phyloP scores from a whole-genome alignment of 2,888 invertebrate species.

The Tenthredo distinguenda region DNA sequence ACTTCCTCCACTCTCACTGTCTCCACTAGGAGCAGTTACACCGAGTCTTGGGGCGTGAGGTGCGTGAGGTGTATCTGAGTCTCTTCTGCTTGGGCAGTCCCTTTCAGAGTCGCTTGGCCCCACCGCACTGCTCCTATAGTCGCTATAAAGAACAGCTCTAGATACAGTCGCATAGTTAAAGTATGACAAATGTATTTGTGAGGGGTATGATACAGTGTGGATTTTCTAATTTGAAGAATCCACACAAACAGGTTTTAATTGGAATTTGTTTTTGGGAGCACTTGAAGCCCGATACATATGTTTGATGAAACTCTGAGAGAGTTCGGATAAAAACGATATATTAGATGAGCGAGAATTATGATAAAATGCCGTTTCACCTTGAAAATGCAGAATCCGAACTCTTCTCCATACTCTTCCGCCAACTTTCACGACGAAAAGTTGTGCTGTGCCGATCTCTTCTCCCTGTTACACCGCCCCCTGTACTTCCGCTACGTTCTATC shows the following conservation, averaged over 20 bases:
- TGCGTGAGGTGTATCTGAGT: constrained; percentile 81
- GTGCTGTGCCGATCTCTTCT: constrained; percentile 79
- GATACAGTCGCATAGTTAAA: constrained; percentile 62
- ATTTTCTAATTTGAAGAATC: background rate
- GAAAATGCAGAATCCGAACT: constrained; percentile 96
- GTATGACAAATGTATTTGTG: constrained; percentile 1
- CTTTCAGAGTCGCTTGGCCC: constrained; percentile 95
- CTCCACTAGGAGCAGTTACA: constrained; percentile 84
- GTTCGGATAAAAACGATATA: background rate
- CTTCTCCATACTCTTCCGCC: constrained; percentile 95
- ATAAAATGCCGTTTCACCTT: constrained; percentile 83
- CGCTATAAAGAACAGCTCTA: constrained; percentile 82
- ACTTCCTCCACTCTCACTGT: constrained; percentile 93
- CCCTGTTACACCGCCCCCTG: constrained; percentile 70
- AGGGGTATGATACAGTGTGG: background rate
- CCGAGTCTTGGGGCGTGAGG: constrained; percentile 81
- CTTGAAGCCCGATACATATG: background rate
- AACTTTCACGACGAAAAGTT: constrained; percentile 90
- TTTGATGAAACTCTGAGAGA: background rate
- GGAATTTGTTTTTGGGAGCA: background rate
- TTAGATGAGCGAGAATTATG: background rate
- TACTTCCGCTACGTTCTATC: constrained; percentile 84
- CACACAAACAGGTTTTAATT: background rate
- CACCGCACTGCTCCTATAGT: constrained; percentile 94
- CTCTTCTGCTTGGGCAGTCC: constrained; percentile 86